These are phyloP conservation scores for Apamea epomidion DNA, from an alignment of 2,888 invertebrate species.

Conservation along the genomic window DNA sequence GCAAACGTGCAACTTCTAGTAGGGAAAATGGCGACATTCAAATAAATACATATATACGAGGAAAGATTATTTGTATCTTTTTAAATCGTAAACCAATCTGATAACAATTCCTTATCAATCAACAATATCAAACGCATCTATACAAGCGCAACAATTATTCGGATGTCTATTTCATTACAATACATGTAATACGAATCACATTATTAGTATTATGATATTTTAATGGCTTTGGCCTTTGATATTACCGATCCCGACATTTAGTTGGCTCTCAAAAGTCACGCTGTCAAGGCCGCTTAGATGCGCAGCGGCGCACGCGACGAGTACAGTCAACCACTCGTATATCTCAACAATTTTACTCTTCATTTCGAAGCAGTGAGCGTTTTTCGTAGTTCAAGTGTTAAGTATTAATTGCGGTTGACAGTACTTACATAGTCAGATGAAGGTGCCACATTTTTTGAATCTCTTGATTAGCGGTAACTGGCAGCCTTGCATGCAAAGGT, in stretches of 20 bases:
- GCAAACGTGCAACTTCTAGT: neutral
- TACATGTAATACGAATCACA: conserved; percentile 69
- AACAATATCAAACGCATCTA: neutral
- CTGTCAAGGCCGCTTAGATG: conserved; percentile 81
- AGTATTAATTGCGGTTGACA: neutral
- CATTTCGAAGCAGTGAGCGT: neutral
- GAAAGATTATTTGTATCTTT: neutral
- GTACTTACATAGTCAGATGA: conserved; percentile 16
- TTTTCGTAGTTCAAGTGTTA: neutral
- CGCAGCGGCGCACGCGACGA: conserved; percentile 55
- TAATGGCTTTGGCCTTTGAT: conserved; percentile 82
- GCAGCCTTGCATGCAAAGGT: conserved; percentile 44
- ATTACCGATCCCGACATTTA: conserved; percentile 82
- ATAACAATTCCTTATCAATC: neutral
- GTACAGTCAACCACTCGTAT: conserved; percentile 29
- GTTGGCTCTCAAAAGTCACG: conserved; percentile 81
- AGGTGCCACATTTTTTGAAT: conserved; percentile 53
- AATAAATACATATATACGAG: neutral
- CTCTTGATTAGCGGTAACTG: conserved; percentile 30
- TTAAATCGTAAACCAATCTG: neutral
- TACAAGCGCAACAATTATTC: conserved; percentile 32
- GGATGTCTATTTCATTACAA: conserved; percentile 59
- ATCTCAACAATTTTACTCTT: neutral
- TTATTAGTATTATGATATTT: conserved; percentile 79
- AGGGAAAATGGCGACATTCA: neutral